Conservation (phyloP, 2,888 invertebrate genomes). For the Poecilus cupreus region DNA sequence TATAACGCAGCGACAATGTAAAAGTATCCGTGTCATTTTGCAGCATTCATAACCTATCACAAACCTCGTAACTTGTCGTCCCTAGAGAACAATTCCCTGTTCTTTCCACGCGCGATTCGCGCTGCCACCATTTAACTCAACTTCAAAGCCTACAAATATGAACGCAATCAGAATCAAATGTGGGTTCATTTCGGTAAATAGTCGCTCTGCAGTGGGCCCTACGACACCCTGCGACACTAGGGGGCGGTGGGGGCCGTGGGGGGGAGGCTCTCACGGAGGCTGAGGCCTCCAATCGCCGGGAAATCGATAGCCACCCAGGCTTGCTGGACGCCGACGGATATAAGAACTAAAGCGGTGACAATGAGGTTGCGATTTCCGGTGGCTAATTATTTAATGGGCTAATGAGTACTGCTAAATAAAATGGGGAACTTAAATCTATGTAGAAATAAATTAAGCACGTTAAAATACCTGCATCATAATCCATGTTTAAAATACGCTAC, state of each 20-base stretch:
- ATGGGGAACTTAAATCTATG: too few relatives aligned
- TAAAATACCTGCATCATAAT: too few relatives aligned
- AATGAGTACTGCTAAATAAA: neutral
- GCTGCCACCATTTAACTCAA: conserved; percentile 37
- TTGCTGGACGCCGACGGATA: neutral
- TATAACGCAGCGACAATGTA: too few relatives aligned
- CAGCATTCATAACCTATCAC: conserved; percentile 3
- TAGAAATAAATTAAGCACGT: too few relatives aligned
- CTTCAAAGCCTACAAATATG: conserved; percentile 69
- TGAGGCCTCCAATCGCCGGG: conserved; percentile 62
- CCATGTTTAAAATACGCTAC: too few relatives aligned
- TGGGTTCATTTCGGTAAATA: conserved; percentile 70
- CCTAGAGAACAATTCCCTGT: conserved; percentile 3
- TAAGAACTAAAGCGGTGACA: neutral
- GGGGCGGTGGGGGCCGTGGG: neutral
- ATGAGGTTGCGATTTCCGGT: neutral
- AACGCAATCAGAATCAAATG: conserved; percentile 71
- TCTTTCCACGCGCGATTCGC: neutral
- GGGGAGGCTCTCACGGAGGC: conserved; percentile 59
- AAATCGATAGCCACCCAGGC: conserved; percentile 49
- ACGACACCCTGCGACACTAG: neutral
- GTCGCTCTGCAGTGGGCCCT: conserved; percentile 63
- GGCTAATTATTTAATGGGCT: neutral
- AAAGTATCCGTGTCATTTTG: too few relatives aligned
- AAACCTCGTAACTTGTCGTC: neutral